These are phyloP conservation scores for Phyllotreta striolata DNA, from an alignment of 2,888 invertebrate species.

Conservation along the genomic window DNA sequence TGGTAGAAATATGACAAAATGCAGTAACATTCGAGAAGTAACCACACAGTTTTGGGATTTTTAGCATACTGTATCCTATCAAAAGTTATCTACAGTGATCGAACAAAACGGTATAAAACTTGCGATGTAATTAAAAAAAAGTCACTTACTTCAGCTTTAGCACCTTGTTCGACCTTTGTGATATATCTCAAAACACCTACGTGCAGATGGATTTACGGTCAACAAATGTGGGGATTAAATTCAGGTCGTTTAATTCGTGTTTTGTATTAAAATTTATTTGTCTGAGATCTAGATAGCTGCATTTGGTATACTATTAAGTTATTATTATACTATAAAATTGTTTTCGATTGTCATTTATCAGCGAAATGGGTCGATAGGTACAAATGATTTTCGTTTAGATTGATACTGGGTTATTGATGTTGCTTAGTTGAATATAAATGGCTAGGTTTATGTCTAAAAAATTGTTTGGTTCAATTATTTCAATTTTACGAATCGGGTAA, in stretches of 20 bases:
- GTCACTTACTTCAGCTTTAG: slow-evolving; percentile 19
- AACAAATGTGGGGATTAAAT: slow-evolving; percentile 38
- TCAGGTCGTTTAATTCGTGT: slow-evolving; percentile 43
- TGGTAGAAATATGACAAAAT: no score
- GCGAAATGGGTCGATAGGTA: slow-evolving; percentile 32
- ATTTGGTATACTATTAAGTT: slow-evolving; percentile 33
- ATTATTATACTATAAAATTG: slow-evolving; percentile 35
- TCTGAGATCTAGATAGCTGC: slow-evolving; percentile 39
- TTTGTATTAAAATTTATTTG: slow-evolving; percentile 40
- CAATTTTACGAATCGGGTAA: no score
- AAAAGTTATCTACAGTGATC: no score
- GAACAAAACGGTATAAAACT: not conserved
- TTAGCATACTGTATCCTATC: no score
- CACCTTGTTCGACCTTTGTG: slow-evolving; percentile 31
- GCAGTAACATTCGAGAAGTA: no score
- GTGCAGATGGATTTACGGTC: slow-evolving; percentile 20
- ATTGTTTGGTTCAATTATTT: no score
- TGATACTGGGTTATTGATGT: slow-evolving; percentile 7
- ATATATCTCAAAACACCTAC: slow-evolving; percentile 37
- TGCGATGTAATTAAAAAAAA: slow-evolving; percentile 17
- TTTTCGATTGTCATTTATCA: slow-evolving; percentile 31
- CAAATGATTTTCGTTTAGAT: slow-evolving; percentile 16
- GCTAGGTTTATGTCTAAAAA: no score
- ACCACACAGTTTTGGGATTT: no score
- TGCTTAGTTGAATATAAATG: slow-evolving; percentile 6